Evolutionary conservation across 2,797 vertebrate species (phyloP).

Genomic region (Microctenopoma lineatum): DNA sequence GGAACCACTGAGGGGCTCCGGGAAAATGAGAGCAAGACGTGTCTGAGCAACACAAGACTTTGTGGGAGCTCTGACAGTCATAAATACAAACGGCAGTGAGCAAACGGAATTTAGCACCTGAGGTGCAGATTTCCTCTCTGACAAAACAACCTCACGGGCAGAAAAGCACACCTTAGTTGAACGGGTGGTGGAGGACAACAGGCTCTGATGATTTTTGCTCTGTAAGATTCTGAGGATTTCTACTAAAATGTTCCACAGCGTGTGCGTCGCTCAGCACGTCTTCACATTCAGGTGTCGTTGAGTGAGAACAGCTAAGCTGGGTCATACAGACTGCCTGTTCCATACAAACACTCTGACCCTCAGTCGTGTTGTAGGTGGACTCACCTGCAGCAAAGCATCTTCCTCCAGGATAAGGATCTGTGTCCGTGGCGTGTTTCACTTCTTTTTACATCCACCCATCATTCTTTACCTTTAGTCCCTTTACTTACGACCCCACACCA

Average conservation of each 20-base stretch:
- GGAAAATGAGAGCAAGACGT: constrained; percentile 15
- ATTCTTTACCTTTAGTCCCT: too few species aligned
- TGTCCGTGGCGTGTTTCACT: neutral
- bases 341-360: neutral
- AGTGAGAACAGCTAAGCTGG: neutral
- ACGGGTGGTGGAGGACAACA: neutral
- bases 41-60: constrained; percentile 29
- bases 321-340: neutral
- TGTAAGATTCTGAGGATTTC: constrained; percentile 13
- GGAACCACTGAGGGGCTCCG: constrained; percentile 25
- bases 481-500: too few species aligned
- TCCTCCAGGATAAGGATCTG: neutral
- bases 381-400: neutral
- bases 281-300: neutral
- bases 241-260: constrained; percentile 6
- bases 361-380: too few species aligned
- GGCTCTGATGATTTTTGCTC: constrained; percentile 13
- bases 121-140: constrained; percentile 18
- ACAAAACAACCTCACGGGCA: constrained; percentile 7
- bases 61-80: constrained; percentile 38
- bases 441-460: too few species aligned
- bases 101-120: constrained; percentile 29
- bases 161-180: constrained; percentile 15
- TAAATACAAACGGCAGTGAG: constrained; percentile 35
- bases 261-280: constrained; percentile 7